Conservation (phyloP, 2,888 invertebrate species). For the Lasioglossum marginatum region DNA sequence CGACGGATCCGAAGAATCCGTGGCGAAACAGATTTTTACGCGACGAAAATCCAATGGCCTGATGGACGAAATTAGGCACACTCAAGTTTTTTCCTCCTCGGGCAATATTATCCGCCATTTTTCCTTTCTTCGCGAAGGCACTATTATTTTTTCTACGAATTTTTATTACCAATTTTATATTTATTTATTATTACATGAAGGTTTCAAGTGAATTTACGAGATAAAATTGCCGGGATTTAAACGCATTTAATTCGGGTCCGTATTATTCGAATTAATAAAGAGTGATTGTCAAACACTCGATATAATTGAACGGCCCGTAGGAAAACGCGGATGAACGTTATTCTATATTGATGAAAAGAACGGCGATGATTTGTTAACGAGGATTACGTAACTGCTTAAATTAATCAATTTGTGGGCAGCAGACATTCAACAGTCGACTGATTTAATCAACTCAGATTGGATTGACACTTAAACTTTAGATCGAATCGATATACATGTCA, state of each 20-base stretch:
- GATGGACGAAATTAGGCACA: neutral
- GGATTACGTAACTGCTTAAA: neutral
- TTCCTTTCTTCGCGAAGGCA: no score
- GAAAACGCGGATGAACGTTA: neutral
- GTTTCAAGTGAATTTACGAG: fast-evolving
- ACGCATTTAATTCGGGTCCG: no score
- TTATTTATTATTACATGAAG: neutral
- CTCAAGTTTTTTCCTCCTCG: no score
- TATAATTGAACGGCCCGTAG: neutral
- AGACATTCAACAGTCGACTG: neutral
- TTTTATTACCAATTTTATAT: neutral
- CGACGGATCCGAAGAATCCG: neutral
- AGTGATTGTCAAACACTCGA: neutral
- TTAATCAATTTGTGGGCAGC: neutral
- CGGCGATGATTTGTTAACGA: neutral
- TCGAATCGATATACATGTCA: neutral
- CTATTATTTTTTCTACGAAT: no score
- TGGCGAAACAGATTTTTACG: neutral
- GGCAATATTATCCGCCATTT: no score
- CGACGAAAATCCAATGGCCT: neutral
- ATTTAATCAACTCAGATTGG: neutral
- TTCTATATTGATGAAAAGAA: neutral
- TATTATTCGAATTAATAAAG: neutral
- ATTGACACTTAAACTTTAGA: neutral
- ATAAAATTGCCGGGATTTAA: neutral